These are phyloP conservation scores for Drosophila orosa DNA, from an alignment of 1,140 invertebrate genomes.

Conservation along the genomic window DNA sequence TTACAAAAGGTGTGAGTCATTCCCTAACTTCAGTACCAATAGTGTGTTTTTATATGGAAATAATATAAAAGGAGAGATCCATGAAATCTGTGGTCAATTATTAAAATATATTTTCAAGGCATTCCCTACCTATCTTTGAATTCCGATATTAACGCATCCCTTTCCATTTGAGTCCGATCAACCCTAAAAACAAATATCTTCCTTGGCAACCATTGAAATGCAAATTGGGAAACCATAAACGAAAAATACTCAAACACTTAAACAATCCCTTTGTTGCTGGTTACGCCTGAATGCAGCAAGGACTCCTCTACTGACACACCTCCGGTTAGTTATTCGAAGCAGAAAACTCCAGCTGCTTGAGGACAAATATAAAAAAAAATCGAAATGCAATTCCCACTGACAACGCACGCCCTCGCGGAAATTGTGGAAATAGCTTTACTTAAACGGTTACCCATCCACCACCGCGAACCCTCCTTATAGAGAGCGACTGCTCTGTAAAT, in stretches of 20 bases:
- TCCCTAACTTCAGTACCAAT: neutral
- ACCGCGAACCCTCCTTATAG: conserved; percentile 16
- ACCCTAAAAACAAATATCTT: conserved; percentile 36
- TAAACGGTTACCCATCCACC: conserved; percentile 21
- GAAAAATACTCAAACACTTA: conserved; percentile 52
- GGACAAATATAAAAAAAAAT: conserved; percentile 24
- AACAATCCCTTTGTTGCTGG: conserved; percentile 16
- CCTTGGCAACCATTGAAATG: conserved; percentile 56
- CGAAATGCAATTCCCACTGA: conserved; percentile 45
- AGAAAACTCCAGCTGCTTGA: conserved; percentile 10
- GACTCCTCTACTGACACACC: conserved; percentile 8
- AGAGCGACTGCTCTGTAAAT: conserved; percentile 23
- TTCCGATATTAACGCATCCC: conserved; percentile 1
- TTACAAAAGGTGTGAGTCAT: neutral
- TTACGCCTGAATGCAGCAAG: conserved; percentile 43
- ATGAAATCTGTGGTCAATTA: neutral
- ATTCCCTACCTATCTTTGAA: neutral
- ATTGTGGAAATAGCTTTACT: conserved; percentile 55
- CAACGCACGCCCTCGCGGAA: conserved; percentile 45
- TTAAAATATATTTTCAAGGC: neutral
- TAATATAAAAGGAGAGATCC: neutral
- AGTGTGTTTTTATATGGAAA: neutral
- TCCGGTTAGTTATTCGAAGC: conserved; percentile 6
- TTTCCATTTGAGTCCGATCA: conserved; percentile 16
- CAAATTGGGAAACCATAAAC: conserved; percentile 36